Base-by-base conservation (phyloP, 2,797 vertebrate species). In the Emydoidea blandingii region DNA sequence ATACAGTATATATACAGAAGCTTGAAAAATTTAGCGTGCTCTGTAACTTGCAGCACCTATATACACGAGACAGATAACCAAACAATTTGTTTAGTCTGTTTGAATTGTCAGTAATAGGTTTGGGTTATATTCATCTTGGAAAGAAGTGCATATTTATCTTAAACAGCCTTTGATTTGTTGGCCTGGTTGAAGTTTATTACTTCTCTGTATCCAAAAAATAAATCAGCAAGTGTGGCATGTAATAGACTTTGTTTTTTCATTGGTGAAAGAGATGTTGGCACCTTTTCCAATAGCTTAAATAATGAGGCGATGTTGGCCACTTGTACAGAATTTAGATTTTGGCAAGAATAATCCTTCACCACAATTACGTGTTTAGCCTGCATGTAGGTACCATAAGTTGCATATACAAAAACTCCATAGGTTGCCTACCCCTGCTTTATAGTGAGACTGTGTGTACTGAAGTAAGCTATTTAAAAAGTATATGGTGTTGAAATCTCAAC, bases 61-160 rank as follows among this genome's bases (percentile, higher is more conserved):
- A 85, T 19, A 87, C 47, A 23, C 57, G 52, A 86, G 21, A 83
- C 79, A 89, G 93, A 91, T 79, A 85, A 94, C 49, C n/a, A 93
- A 93, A 62, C 8, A 19, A 56, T 91, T 86, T 83, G 62, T 54
- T 3, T 7, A 47, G 44, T 25, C 84, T 34, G 80, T 94, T 96
- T 86, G 50, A 87, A 82, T 92, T 94, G 78, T 94, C 74, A 85
- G 84, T 88, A 93, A 80, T 52, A 86, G 84, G 83, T 80, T 83
- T 91, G n/a, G 79, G 79, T 12, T 89, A 85, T 79, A 68, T 90
- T 90, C 88, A 83, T 93, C 90, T 89, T 83, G 91, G n/a, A 79
- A 91, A 34, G 15, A 94, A 92, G 91, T 94, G 57, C 56, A 85
- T 92, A 72, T 89, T 97, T 96, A 44, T 86, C 84, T 96, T 95